Base-by-base conservation (phyloP, 2,888 invertebrate genomes). In the Philopedon plagiatum region DNA sequence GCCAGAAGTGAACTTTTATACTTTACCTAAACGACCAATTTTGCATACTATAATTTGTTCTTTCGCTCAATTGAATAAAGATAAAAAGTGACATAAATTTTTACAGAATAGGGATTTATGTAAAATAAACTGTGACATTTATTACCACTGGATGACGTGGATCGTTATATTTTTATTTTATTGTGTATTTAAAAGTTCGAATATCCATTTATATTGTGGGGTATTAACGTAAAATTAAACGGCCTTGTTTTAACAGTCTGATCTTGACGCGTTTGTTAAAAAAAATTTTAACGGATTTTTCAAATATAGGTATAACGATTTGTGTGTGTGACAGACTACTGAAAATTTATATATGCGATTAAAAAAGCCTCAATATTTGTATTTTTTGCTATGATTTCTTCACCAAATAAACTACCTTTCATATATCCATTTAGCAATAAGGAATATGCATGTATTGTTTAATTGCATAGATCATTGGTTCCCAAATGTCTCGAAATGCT, bases 1-100 rank as follows among this genome's bases (percentile, higher is more conserved):
- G 69, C 41, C 46, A 69, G 49, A 69, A 69, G 62, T 69, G 69
- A 69, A 69, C 69, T 62, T 62, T 69, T 69, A 69, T 69, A 63
- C 63, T 56, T 63, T 46, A 41, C 9, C 56, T 46, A 34, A 69
- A 69, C 69, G 62, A 57, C 32, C 69, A 46, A 56, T 56, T 69
- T 69, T 69, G 63, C 62, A 69, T 69, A 63, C 46, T 13, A 21
- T 57, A 54, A 54, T 69, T 69, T 69, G 58, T 63, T 63, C 57
- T 56, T 51, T 56, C 54, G 56, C 32, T 15, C 63, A 69, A 69
- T 69, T 69, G 69, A 69, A 69, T 69, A 56, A 34, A 51, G 60
- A 67, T 67, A 67, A 67, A 67, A 67, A 63, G 7, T 51, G 18
- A 18, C 46, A 60, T 46, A 61, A 61, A 46, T 46, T 61, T 54